A percentile compares a stretch with the other conserved stretches of the same genome.
phyloP scores from a whole-genome alignment of 2,113 vertebrate species.

The Furnarius figulus region DNA sequence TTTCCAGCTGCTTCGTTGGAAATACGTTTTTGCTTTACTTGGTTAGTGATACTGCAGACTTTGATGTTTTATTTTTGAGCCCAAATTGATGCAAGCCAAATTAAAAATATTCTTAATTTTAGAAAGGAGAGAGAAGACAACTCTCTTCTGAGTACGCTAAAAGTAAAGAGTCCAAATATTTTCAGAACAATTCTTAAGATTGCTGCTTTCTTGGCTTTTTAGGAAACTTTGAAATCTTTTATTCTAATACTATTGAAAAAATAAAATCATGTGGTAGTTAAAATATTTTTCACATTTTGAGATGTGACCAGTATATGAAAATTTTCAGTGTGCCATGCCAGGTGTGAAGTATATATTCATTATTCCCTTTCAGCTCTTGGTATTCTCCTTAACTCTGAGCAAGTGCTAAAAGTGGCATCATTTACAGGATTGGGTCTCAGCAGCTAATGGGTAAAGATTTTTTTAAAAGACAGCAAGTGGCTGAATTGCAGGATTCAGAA shows the following conservation, averaged over 20 bases:
- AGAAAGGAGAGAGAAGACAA: not conserved
- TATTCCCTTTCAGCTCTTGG: not conserved
- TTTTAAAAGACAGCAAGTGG: not conserved
- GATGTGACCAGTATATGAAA: not conserved
- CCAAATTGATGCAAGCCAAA: slow-evolving; percentile 18
- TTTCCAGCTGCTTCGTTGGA: slow-evolving; percentile 16
- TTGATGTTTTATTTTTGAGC: not conserved
- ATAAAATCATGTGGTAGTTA: not conserved
- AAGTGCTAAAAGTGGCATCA: not conserved
- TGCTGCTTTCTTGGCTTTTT: not conserved
- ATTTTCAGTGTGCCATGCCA: not conserved
- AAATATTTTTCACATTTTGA: not conserved
- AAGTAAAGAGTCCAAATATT: not conserved
- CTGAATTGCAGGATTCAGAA: not conserved
- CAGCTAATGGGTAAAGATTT: not conserved
- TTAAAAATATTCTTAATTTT: not conserved
- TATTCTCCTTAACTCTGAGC: not conserved
- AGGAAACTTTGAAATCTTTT: not conserved
- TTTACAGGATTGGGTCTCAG: not conserved
- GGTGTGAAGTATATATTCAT: not conserved
- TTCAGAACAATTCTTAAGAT: not conserved
- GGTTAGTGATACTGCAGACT: not conserved
- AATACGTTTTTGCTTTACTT: not conserved
- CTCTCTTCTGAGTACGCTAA: not conserved
- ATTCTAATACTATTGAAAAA: not conserved